phyloP scores from a whole-genome alignment of 1,140 invertebrate species.

The Drosophila melanica region DNA sequence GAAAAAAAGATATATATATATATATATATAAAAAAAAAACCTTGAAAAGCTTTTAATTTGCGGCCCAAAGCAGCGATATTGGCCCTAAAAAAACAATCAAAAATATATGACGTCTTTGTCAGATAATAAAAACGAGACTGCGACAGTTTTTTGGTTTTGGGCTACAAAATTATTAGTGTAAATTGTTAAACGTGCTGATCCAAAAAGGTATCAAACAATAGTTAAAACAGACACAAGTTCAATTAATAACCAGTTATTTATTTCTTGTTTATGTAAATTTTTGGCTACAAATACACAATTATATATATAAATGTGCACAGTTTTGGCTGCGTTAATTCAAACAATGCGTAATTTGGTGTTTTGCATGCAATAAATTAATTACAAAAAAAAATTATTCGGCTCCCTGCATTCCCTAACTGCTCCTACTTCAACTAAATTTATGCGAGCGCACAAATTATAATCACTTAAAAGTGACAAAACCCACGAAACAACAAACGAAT shows the following conservation, averaged over 20 bases:
- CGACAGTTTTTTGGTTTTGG: slow-evolving; percentile 7
- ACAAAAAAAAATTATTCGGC: slow-evolving; percentile 39
- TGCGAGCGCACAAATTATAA: slow-evolving; percentile 25
- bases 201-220: slow-evolving; percentile 1
- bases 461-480: slow-evolving; percentile 51
- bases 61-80: slow-evolving; percentile 2
- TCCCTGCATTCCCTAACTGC: not conserved
- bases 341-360: slow-evolving; percentile 78
- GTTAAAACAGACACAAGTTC: slow-evolving; percentile 12
- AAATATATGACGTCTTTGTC: not conserved
- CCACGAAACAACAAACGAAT: slow-evolving; percentile 13
- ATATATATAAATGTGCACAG: slow-evolving; percentile 2
- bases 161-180: slow-evolving; percentile 16
- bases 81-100: slow-evolving; percentile 11
- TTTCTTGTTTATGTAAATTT: slow-evolving; percentile 37
- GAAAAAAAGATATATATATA: too few species aligned
- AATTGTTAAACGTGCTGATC: slow-evolving; percentile 3
- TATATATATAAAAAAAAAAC: not conserved
- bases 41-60: slow-evolving; percentile 27
- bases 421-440: slow-evolving; percentile 4
- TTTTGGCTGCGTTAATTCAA: slow-evolving; percentile 29
- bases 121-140: slow-evolving; percentile 7
- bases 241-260: slow-evolving; percentile 15
- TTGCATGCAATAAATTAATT: slow-evolving; percentile 71
- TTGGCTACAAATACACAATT: slow-evolving; percentile 5